A percentile compares a stretch with the other conserved stretches of the same genome.
Evolutionary conservation across 2,797 vertebrate genomes (phyloP).

Genomic region (Cephalopachus bancanus): DNA sequence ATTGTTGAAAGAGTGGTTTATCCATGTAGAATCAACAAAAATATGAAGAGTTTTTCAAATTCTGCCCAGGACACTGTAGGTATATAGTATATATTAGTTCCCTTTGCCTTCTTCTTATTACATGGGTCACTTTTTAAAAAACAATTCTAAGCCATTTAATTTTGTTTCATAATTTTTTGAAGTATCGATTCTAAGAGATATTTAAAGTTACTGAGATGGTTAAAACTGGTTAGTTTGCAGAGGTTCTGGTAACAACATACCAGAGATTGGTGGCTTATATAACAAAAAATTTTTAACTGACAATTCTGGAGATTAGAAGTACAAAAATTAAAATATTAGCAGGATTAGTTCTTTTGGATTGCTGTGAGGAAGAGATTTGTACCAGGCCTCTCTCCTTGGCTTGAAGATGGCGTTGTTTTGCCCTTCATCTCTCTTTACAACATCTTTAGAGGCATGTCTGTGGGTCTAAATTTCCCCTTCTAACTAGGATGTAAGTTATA

Average conservation of each 20-base stretch:
- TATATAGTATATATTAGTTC: neutral
- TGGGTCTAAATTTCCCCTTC: neutral
- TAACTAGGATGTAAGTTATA: neutral
- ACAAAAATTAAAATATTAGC: neutral
- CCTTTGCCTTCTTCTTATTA: neutral
- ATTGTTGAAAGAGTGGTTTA: conserved; percentile 73
- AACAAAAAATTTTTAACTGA: neutral
- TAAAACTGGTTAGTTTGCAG: conserved; percentile 52
- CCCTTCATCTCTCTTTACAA: neutral
- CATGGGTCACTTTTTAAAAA: neutral
- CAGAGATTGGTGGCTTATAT: neutral
- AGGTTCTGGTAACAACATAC: neutral
- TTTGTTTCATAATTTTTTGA: conserved; percentile 75
- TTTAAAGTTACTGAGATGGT: conserved; percentile 71
- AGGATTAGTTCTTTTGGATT: neutral
- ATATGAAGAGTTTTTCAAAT: neutral
- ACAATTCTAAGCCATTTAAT: conserved; percentile 78
- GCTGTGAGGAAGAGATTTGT: neutral
- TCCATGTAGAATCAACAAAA: conserved; percentile 44
- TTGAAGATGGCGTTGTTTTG: neutral
- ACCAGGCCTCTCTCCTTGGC: neutral
- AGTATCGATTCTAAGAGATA: conserved; percentile 61
- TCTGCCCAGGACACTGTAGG: neutral
- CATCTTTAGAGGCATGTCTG: neutral
- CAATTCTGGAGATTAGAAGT: neutral